phyloP scores from a whole-genome alignment of 2,888 invertebrate genomes.

The Hyppa rectilinea region DNA sequence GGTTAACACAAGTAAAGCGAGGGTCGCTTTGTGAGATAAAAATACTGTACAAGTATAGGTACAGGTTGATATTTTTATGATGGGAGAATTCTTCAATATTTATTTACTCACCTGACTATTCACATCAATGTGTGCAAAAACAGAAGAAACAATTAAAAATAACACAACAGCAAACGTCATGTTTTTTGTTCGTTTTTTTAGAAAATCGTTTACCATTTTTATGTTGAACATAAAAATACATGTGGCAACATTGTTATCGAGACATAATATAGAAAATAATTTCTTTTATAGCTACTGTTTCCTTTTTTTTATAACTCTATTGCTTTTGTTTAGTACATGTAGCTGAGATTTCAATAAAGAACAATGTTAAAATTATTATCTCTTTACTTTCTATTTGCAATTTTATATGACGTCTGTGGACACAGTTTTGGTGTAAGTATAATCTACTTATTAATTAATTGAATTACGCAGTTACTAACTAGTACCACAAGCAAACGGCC shows the following conservation, averaged over 20 bases:
- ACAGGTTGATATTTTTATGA: not conserved
- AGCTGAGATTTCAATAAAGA: slow-evolving; percentile 4
- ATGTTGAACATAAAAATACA: slow-evolving; percentile 50
- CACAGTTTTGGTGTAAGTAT: slow-evolving; percentile 47
- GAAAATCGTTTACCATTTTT: slow-evolving; percentile 42
- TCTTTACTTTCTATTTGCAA: not conserved
- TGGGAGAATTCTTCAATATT: not conserved
- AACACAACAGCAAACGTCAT: slow-evolving; percentile 63
- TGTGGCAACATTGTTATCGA: slow-evolving; percentile 15
- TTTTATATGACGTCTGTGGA: slow-evolving; percentile 18
- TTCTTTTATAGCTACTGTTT: slow-evolving; percentile 4
- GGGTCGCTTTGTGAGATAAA: too few relatives aligned
- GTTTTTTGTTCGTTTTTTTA: slow-evolving; percentile 48
- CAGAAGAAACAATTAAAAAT: slow-evolving; percentile 55
- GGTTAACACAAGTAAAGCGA: too few relatives aligned
- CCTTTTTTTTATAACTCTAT: slow-evolving; percentile 31
- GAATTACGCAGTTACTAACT: not conserved
- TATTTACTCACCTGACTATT: slow-evolving; percentile 64
- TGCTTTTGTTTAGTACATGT: not conserved
- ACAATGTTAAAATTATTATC: slow-evolving; percentile 33
- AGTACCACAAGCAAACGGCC: too few relatives aligned
- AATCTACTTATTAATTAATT: not conserved
- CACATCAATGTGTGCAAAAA: slow-evolving; percentile 55
- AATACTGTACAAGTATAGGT: too few relatives aligned
- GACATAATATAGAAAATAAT: slow-evolving; percentile 4